Base-by-base conservation (phyloP, 2,113 vertebrate genomes). In the Rhinolophus ferrumequinum region DNA sequence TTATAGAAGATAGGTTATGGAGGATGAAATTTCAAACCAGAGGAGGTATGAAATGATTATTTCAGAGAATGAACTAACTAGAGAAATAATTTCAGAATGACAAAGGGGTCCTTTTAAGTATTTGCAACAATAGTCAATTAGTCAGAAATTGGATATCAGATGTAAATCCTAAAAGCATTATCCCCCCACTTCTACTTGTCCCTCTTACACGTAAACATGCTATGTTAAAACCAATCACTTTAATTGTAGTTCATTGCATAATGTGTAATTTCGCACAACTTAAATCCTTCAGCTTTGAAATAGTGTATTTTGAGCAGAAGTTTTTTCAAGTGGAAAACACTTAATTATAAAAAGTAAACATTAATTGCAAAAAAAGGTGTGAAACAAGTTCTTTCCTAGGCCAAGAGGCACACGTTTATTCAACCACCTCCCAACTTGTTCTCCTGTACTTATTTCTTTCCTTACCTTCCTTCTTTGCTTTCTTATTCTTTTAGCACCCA, bases 251-350 rank as follows among this genome's bases (percentile, higher is more conserved):
- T 92, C 47, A 79, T 44, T 80, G 9, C 5, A 5, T 58, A 11
- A 41, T 75, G 30, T 93, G n/a, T 41, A 89, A 60, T 62, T 69
- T 26, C 26, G 18, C 22, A 52, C 30, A 62, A 64, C 6, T 52
- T 82, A 62, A 81, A 35, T 35, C n/a, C 66, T 89, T 67, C n/a
- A 22, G 41, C 13, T 85, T 90, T 19, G 26, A 86, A 83, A 75
- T 15, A 18, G 24, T 76, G 13, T 33, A 41, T 50, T 70, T 54
- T 77, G 66, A 88, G 41, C 16, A 73, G 18, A 70, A 18, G 54
- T 93, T 94, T 91, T 82, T 75, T 92, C 41, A 92, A 70, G 44
- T 28, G 60, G 38, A 76, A 79, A 81, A 90, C 9, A 72, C 2
- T 33, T 91, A 75, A 81, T 15, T 92, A 30, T 26, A 24, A 50